phyloP scores from a whole-genome alignment of 2,888 invertebrate genomes.

The Chymomyza amoena region DNA sequence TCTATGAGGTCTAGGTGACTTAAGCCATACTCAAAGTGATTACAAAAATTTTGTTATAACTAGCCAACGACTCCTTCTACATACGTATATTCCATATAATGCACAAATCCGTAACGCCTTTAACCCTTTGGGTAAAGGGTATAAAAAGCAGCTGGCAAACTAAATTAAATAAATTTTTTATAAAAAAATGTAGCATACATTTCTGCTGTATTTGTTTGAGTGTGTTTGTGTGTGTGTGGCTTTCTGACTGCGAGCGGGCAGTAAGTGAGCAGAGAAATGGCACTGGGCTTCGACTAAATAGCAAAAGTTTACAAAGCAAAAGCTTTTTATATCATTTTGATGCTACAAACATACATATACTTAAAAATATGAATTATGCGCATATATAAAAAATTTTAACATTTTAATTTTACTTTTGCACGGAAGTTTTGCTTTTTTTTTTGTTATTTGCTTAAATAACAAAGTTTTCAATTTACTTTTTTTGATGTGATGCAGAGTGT shows the following conservation, averaged over 20 bases:
- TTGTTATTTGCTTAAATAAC: slow-evolving; percentile 35
- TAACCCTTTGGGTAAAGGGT: slow-evolving; percentile 8
- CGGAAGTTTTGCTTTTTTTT: slow-evolving; percentile 5
- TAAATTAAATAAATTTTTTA: slow-evolving; percentile 59
- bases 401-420: slow-evolving; percentile 38
- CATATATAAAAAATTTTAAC: slow-evolving; percentile 44
- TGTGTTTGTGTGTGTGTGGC: slow-evolving; percentile 3
- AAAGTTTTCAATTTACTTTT: slow-evolving; percentile 31
- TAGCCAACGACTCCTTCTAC: too few relatives aligned
- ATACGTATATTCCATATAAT: too few relatives aligned
- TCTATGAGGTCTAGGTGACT: too few relatives aligned
- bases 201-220: background rate
- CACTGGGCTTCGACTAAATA: slow-evolving; percentile 12
- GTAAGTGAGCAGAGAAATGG: background rate
- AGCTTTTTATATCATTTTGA: slow-evolving; percentile 48
- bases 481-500: background rate
- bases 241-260: slow-evolving; percentile 12
- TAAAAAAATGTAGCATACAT: slow-evolving; percentile 11
- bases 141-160: slow-evolving; percentile 53
- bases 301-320: slow-evolving; percentile 58
- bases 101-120: too few relatives aligned
- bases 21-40: too few relatives aligned
- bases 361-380: background rate
- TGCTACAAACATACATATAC: background rate
- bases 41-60: too few relatives aligned